Evolutionary conservation across 2,113 vertebrate genomes (phyloP), one percentile per base, ranked within the genome.

Genomic region (Tetraodon nigroviridis): DNA sequence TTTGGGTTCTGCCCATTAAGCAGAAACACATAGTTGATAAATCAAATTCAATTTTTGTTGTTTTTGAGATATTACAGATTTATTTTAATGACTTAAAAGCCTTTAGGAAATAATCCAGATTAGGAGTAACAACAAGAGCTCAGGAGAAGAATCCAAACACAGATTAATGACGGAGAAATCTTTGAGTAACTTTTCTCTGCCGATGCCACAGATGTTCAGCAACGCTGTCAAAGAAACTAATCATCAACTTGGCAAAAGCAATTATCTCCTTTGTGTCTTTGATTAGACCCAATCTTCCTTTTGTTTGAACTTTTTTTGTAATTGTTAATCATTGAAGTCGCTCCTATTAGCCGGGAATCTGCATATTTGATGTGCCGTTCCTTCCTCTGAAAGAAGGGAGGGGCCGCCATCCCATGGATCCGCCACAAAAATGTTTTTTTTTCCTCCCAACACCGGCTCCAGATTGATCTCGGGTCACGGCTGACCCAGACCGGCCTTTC

Each of bases 201-300:
- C 59, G 3, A 56, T 21, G 59, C 69, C 70, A 57, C 83, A 85
- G 80, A 82, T 85, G 78, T 79, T 79, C 56, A 2, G 41, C n/a
- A 54, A 24, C 42, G 55, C 20, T 63, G 32, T 4, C 56, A 70
- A 75, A 78, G 64, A 52, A 72, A 51, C 55, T 52, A 61, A 76
- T 71, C 74, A 75, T 49, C 52, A 79, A 17, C 13, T 21, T 51
- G 4, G 15, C 70, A 68, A 59, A 61, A 37, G 20, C 53, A 20
- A 65, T 64, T 72, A 58, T 5, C 62, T 61, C 73, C 78, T 57
- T 48, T 48, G 46, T 48, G 46, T 19, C 46, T 48, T 48, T 48
- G 46, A 48, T 48, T 48, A 10, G 46, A 48, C n/a, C 8, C 17
- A 63, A 67, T 61, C 58, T 46, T 46, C 44, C 14, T 13, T 46